Conservation (phyloP, 1,140 invertebrate genomes). For the Drosophila setifemur region DNA sequence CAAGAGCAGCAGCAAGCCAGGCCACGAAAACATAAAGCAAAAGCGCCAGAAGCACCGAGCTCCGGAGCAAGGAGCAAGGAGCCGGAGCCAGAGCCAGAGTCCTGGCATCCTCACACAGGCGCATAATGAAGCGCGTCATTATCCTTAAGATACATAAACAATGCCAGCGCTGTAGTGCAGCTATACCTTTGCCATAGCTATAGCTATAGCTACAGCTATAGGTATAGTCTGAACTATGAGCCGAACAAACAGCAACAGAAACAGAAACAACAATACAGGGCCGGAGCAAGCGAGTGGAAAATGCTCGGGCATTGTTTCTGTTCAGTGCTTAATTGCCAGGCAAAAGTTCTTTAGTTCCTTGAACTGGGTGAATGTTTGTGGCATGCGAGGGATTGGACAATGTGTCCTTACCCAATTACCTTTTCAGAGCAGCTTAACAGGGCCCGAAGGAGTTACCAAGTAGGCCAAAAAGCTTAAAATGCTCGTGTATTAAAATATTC, state of each 20-base stretch:
- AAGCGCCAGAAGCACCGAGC: conserved; percentile 57
- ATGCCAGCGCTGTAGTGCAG: conserved; percentile 45
- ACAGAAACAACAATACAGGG: conserved; percentile 33
- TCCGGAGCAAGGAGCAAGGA: not conserved
- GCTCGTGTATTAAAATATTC: not conserved
- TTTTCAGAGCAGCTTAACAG: not conserved
- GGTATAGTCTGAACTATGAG: conserved; percentile 57
- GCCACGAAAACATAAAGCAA: conserved; percentile 59
- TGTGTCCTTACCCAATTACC: conserved; percentile 23
- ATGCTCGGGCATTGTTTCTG: conserved; percentile 56
- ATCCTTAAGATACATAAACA: conserved; percentile 76
- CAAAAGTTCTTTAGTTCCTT: conserved; percentile 39
- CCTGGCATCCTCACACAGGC: conserved; percentile 49
- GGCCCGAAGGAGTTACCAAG: not conserved
- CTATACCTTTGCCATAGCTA: not conserved
- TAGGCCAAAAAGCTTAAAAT: not conserved
- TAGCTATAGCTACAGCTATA: not conserved
- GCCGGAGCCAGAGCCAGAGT: conserved; percentile 10
- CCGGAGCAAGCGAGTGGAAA: conserved; percentile 63
- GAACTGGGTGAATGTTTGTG: conserved; percentile 36
- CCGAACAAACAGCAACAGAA: conserved; percentile 60
- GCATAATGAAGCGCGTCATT: conserved; percentile 79
- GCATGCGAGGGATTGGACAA: conserved; percentile 24
- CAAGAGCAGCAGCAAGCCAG: too few relatives aligned
- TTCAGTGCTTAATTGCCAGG: conserved; percentile 65